Base-by-base conservation (phyloP, 2,797 vertebrate genomes). In the Parambassis ranga region DNA sequence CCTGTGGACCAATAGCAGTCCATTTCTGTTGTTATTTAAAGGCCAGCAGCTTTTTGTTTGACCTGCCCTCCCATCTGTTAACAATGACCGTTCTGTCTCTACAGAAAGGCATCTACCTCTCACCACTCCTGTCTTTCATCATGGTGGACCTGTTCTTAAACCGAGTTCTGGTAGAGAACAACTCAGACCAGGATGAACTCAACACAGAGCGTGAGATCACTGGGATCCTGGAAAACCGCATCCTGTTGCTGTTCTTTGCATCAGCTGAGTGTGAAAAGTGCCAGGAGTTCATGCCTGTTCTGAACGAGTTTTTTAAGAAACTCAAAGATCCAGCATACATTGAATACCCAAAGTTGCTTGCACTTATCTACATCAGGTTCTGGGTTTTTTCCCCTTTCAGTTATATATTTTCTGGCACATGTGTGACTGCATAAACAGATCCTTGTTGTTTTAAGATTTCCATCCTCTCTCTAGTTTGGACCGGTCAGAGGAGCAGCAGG, bases 251-350 rank as follows among this genome's bases (percentile, higher is more conserved):
- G 9, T 93, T 94, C 75, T 95, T 95, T 2, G 93, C 92, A 0
- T 73, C 90, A 0, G 68, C 77, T 0, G 81, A 74, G 2, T 92
- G 91, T 23, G 83, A 86, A 0, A 71, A 43, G 5, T 95, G 94
- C 75, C 89, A 75, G 61, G 66, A 82, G 9, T 96, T 95, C 20
- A 41, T 87, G 0, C 93, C 87, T 0, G 14, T 86, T 10, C 85
- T 96, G n/a, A 90, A 79, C 13, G 89, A 94, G 3, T 96, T 96
- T 58, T 94, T 94, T 10, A 74, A 90, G 20, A 83, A 60, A 1
- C 84, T 95, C 37, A 95, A 94, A 0, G 94, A 95, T 8, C 91
- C 93, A 10, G 93, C 91, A 7, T 92, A 94, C 31, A 93, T 95
- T 20, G 88, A 93, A 4, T 88, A 95, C 46, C 87, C 94, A 0